Conservation (phyloP, 2,113 vertebrate species). For the Cebidichthys violaceus region DNA sequence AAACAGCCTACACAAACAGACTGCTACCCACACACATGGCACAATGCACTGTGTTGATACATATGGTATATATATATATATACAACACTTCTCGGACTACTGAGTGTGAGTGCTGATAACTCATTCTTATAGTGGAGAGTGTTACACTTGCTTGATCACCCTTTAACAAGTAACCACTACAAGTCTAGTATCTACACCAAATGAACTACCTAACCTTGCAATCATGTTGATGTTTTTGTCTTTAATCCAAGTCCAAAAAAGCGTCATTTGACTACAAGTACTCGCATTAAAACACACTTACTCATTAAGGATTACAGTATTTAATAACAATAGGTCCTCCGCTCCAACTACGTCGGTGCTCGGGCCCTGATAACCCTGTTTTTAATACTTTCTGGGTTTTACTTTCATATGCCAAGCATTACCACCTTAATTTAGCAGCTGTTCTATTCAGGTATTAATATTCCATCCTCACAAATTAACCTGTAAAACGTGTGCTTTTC, state of each 20-base stretch:
- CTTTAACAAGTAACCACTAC: background rate
- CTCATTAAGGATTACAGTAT: background rate
- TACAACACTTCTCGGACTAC: background rate
- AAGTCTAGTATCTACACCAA: background rate
- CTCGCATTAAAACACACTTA: background rate
- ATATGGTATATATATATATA: background rate
- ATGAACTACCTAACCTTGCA: background rate
- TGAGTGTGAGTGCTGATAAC: background rate
- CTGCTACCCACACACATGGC: slow-evolving; percentile 21
- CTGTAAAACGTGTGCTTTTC: slow-evolving; percentile 5
- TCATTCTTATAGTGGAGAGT: background rate
- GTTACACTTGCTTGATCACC: background rate
- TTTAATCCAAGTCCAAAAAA: background rate
- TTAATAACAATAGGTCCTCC: no score
- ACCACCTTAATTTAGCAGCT: background rate
- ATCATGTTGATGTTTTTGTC: background rate
- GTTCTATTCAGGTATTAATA: background rate
- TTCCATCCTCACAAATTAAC: background rate
- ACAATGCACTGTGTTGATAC: background rate
- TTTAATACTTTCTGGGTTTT: background rate
- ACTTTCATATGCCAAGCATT: background rate
- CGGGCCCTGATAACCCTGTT: no score
- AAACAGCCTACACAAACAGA: slow-evolving; percentile 3
- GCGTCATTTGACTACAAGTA: background rate
- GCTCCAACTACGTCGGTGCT: no score